Percentiles rank a stretch among this genome's conserved stretches.
These are phyloP conservation scores for Megalops atlanticus DNA, from an alignment of 2,113 vertebrate species.

Conservation along the genomic window DNA sequence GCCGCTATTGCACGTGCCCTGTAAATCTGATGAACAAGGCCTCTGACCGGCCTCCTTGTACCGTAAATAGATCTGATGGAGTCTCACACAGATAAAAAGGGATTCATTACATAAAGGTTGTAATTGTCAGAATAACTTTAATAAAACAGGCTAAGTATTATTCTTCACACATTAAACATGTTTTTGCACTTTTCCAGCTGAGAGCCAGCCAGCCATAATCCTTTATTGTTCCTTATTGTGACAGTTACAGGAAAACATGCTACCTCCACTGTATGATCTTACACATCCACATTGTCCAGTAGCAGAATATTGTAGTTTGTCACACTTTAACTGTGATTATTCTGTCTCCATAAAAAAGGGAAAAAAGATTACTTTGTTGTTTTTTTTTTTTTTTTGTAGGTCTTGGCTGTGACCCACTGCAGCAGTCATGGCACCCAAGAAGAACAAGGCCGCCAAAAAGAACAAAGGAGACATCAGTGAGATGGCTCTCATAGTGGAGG, in stretches of 20 bases:
- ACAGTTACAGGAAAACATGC: not conserved
- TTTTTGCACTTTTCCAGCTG: not conserved
- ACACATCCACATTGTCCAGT: not conserved
- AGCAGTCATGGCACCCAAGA: conserved; percentile 97
- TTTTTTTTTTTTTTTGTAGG: conserved; percentile 48
- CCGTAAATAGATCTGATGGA: not conserved
- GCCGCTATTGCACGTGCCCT: not conserved
- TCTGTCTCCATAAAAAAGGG: not conserved
- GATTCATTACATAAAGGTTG: not conserved
- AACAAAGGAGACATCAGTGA: conserved; percentile 89
- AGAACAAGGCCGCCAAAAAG: conserved; percentile 90
- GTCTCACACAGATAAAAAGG: not conserved
- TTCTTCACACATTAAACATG: not conserved
- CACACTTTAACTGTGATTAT: not conserved
- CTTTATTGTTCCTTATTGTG: no score
- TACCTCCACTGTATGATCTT: not conserved
- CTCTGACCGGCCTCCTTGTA: not conserved
- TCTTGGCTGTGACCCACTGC: conserved; percentile 78
- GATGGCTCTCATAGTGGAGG: conserved; percentile 90
- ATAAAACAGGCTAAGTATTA: not conserved
- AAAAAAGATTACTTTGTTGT: not conserved
- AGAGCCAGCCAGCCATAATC: no score
- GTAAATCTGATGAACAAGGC: not conserved
- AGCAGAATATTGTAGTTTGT: not conserved
- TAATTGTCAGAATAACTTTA: not conserved